Base-by-base conservation (phyloP, 2,797 vertebrate species). In the Sebastes miniatus region DNA sequence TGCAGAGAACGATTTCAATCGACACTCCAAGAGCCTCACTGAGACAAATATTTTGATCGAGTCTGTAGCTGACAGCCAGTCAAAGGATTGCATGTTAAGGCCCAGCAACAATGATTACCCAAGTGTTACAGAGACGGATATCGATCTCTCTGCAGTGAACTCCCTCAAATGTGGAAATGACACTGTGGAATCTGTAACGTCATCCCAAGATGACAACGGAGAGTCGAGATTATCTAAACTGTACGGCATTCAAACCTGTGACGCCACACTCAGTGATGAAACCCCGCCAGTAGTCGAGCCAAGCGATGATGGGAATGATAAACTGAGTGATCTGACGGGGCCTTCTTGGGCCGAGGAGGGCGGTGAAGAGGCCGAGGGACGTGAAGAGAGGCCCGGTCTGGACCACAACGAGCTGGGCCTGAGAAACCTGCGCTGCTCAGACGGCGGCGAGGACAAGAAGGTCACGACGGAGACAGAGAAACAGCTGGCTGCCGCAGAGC, bases 341-440 rank as follows among this genome's bases (percentile, higher is more conserved):
- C 87, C 83, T 7, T 77, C 90, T 39, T 95, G 91, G 92, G 79
- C 69, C 10, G 82, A 92, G 43, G 75, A 61, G 10, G 85, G 63
- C 56, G 76, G 12, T 22, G 84, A 92, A 31, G 83, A 76, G 34
- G 22, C 76, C 3, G 62, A 89, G 68, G 67, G n/a, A 78, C 1
- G 10, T 27, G 75, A 85, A 68, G 83, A 90, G 34, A 87, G 22
- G 13, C 32, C 80, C 13, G 70, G 77, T 64, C 32, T 91, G 9
- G 94, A 95, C 83, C 90, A 93, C 68, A 96, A 95, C 24, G 94
- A 96, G 86, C 88, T 96, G n/a, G 95, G 94, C 43, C 85, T 96
- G 72, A 93, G 94, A 82, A 93, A 94, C 84, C 89, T 95, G 61
- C 86, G 78, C 50, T 95, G 84, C 79, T 91, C 90, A 22, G 90